Conservation (phyloP, 1,140 invertebrate species). For the Camponotus pennsylvanicus region DNA sequence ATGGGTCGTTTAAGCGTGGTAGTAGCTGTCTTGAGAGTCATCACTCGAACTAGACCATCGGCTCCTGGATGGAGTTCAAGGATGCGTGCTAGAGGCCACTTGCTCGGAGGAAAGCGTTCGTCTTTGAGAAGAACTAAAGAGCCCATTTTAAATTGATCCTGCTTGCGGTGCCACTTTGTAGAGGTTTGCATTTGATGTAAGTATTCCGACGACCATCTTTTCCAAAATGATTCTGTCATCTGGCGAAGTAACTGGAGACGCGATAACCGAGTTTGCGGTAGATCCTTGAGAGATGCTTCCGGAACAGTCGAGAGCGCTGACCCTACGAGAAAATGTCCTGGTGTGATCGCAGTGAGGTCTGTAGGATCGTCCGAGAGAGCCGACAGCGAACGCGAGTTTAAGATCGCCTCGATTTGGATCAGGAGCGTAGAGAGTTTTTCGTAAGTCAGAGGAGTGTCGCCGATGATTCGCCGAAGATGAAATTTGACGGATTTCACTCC, state of each 20-base stretch:
- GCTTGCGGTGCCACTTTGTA: too few relatives aligned
- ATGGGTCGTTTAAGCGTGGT: too few relatives aligned
- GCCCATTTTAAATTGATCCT: too few relatives aligned
- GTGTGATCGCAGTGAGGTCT: background rate
- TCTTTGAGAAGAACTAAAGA: too few relatives aligned
- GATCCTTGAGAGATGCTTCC: background rate
- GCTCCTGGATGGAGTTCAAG: too few relatives aligned
- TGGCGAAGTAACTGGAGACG: background rate
- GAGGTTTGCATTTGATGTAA: background rate
- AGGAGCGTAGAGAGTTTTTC: background rate
- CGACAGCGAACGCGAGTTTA: conserved; percentile 68
- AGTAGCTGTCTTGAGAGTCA: too few relatives aligned
- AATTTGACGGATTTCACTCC: background rate
- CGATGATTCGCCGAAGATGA: background rate
- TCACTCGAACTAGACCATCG: too few relatives aligned
- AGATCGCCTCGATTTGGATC: conserved; percentile 9
- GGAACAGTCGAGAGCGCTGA: background rate
- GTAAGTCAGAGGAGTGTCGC: background rate
- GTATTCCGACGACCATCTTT: background rate
- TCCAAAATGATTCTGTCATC: background rate
- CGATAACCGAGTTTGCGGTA: background rate
- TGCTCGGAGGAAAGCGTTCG: too few relatives aligned
- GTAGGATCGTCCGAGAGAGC: conserved; percentile 59
- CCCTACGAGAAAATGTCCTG: background rate
- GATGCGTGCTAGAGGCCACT: too few relatives aligned